Evolutionary conservation across 1,140 invertebrate genomes (phyloP), one percentile per base, ranked within the genome.

Genomic region (Drosophila navojoa): DNA sequence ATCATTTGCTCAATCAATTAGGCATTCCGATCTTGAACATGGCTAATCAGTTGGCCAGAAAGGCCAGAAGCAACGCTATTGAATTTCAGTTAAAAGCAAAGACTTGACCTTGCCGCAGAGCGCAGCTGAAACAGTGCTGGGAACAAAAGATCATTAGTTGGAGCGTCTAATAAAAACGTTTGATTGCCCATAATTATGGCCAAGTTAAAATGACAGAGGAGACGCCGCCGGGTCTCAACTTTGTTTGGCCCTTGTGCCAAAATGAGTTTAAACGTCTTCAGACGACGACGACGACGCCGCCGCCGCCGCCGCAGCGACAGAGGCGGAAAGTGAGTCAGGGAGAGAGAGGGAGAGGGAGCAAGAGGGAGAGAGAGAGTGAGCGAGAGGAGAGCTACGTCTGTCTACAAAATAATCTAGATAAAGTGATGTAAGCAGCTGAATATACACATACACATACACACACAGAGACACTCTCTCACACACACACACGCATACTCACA

Each of bases 181-280:
- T 86, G 77, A 86, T 85, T 86, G 69, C 81, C 73, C 74, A 81
- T 85, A 87, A 81, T 85, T 85, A 85, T 76, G 67, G 66, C 29
- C 25, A 50, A 69, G 58, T 49, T 45, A 50, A 62, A 71, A 54
- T 69, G 71, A 73, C 71, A 69, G 57, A 72, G 63, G 42, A 73
- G 57, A 47, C 25, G 61, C 60, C 55, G 47, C 42, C 45, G 49
- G 70, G 47, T 53, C 70, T 67, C 29, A 59, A 49, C 49, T 66
- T 66, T 19, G 19, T 53, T 71, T 60, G 52, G 63, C 62, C 47
- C 47, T 72, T 67, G 32, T 60, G 64, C 71, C 64, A 73, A 73
- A 73, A 73, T 69, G 61, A 61, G 71, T 73, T 73, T 73, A 68
- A 73, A 73, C 27, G 55, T 54, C 70, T 72, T 53, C 9, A 40